These are phyloP conservation scores for Musca domestica DNA, from an alignment of 1,140 invertebrate species.

Conservation along the genomic window DNA sequence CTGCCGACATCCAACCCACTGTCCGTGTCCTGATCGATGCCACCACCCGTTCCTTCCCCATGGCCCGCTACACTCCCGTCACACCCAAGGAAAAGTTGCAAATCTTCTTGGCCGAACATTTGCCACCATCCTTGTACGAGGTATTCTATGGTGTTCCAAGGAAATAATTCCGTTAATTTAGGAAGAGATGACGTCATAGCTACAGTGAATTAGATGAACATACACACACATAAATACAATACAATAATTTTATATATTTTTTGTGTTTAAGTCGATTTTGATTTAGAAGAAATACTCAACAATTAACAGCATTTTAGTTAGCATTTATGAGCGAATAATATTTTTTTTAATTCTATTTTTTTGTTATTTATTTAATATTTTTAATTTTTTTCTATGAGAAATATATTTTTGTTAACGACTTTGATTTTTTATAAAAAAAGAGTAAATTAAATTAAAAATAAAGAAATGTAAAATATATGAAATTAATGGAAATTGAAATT, in stretches of 20 bases:
- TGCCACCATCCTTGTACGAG: constrained; percentile 73
- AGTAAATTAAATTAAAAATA: constrained; percentile 3
- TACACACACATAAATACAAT: no score
- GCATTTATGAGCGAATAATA: constrained; percentile 1
- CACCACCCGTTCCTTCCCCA: constrained; percentile 75
- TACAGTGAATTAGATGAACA: no score
- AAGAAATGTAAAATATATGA: not conserved
- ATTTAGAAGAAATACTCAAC: not conserved
- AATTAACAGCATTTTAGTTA: constrained; percentile 14
- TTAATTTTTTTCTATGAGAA: not conserved
- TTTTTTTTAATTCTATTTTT: not conserved
- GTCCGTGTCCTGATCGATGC: constrained; percentile 70
- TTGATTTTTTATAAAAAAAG: constrained; percentile 8
- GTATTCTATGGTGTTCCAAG: constrained; percentile 56
- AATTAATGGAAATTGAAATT: no score
- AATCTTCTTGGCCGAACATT: constrained; percentile 72
- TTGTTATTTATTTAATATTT: constrained; percentile 2
- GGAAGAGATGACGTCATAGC: no score
- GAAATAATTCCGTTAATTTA: constrained; percentile 28
- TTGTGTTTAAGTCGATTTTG: not conserved
- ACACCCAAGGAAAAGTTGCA: constrained; percentile 72
- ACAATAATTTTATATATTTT: not conserved
- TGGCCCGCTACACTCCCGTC: constrained; percentile 76
- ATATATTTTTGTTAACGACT: not conserved
- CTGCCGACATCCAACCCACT: constrained; percentile 70